phyloP scores from a whole-genome alignment of 2,113 vertebrate genomes.

The Narcine bancroftii region DNA sequence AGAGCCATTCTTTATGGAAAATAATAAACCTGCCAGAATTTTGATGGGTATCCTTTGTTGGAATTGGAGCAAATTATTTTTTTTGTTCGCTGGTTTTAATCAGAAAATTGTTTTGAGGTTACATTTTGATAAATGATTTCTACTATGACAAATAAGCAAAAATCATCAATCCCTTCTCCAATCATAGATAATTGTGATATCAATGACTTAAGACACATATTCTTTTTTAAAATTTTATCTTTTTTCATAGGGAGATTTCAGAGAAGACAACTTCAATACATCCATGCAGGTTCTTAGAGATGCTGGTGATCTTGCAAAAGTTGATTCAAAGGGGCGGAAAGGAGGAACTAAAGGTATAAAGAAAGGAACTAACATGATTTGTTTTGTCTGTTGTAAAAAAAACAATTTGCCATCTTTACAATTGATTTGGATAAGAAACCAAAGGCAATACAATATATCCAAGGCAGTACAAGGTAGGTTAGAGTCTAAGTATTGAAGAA shows the following conservation, averaged over 20 bases:
- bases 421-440: too few relatives aligned
- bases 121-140: not conserved
- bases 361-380: not conserved
- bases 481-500: too few relatives aligned
- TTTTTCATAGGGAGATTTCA: constrained; percentile 77
- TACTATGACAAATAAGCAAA: not conserved
- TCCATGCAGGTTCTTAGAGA: constrained; percentile 96
- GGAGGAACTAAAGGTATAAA: constrained; percentile 82
- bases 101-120: not conserved
- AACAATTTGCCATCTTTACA: too few relatives aligned
- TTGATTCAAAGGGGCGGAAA: constrained; percentile 83
- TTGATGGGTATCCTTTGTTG: not conserved
- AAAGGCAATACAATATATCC: too few relatives aligned
- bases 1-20: not conserved
- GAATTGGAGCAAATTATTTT: not conserved
- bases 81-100: not conserved
- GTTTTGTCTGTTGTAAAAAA: not conserved
- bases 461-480: too few relatives aligned
- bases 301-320: constrained; percentile 79
- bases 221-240: not conserved
- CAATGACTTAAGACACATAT: not conserved
- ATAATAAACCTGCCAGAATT: not conserved
- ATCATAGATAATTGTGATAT: not conserved
- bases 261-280: constrained; percentile 97
- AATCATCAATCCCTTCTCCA: not conserved